A percentile compares a stretch with the other conserved stretches of the same genome.
Conservation (phyloP, 2,888 invertebrate species). For the Megaustenia siamemsis region DNA sequence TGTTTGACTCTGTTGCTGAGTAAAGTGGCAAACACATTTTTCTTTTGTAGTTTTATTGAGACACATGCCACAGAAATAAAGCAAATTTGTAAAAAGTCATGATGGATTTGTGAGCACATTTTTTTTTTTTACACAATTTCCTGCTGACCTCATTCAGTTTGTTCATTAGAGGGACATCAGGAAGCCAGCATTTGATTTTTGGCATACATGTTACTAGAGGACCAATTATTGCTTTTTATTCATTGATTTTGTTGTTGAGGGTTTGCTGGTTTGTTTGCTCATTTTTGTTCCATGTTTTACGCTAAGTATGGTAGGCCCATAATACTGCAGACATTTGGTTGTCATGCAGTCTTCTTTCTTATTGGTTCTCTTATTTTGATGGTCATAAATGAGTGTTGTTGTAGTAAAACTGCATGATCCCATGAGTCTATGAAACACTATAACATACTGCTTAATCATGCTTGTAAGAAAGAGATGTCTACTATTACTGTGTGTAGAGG, state of each 20-base stretch:
- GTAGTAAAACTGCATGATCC: no score
- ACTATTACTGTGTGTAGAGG: no score
- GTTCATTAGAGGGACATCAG: not conserved
- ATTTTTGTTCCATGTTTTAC: not conserved
- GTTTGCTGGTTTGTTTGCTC: not conserved
- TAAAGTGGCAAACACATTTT: not conserved
- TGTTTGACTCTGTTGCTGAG: not conserved
- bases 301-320: not conserved
- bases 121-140: no score
- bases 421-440: no score
- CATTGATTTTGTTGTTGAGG: slow-evolving; percentile 3
- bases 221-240: not conserved
- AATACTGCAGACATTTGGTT: not conserved
- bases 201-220: not conserved
- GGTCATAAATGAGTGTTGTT: no score
- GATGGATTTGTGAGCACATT: no score
- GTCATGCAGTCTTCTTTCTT: no score
- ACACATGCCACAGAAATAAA: not conserved
- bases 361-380: no score
- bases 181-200: not conserved
- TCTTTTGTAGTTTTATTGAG: not conserved
- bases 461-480: no score
- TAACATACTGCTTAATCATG: no score
- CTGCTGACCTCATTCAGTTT: not conserved
- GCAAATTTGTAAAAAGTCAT: not conserved